Base-by-base conservation (phyloP, 2,888 invertebrate species). In the Calliscelio sp. region DNA sequence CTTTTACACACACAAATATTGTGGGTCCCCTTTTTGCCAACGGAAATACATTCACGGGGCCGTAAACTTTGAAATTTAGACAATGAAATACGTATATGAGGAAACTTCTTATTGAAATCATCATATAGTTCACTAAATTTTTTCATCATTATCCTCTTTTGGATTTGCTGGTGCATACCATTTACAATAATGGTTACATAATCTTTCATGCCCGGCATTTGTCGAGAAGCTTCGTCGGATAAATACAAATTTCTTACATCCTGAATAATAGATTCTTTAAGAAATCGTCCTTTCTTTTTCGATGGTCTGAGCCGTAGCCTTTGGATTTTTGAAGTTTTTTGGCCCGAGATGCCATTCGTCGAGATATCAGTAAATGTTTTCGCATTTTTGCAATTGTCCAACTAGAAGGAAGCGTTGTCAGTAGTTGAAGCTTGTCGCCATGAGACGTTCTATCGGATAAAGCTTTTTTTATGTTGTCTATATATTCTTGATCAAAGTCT, bases 41-140 rank as follows among this genome's bases (percentile, higher is more conserved):
- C 71, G 16, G 53, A 71, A 71, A 71, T 71, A 41, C 71, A 79
- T 22, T 79, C 61, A 18, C 14, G 65, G 25, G 79, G 79, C 46
- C 66, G 32, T 24, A 80, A 59, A 66, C 49, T 53, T 14, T 11
- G 41, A n/a, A 80, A 80, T 73, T 73, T 73, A 10, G 80, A 57
- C 24, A 80, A 18, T 6, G 73, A 73, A 25, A 80, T 73, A 49
- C 57, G 25, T n/a, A 32, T 65, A 11, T 59, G 16, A 20, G 81
- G 68, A 81, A 41, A 61, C 22, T 81, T 44, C 6, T 11, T 22
- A 22, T 24, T n/a, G 18, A 73, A 81, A 28, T 61, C 44, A 25
- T 68, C 25, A 44, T 81, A 32, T 7, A 55, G 16, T 4, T 55
- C 16, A 25, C 11, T 28, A 7, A 55, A 16, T 18, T 81, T 75